These are phyloP conservation scores for Tetragonula clypearis DNA, from an alignment of 1,140 invertebrate species.

Conservation along the genomic window DNA sequence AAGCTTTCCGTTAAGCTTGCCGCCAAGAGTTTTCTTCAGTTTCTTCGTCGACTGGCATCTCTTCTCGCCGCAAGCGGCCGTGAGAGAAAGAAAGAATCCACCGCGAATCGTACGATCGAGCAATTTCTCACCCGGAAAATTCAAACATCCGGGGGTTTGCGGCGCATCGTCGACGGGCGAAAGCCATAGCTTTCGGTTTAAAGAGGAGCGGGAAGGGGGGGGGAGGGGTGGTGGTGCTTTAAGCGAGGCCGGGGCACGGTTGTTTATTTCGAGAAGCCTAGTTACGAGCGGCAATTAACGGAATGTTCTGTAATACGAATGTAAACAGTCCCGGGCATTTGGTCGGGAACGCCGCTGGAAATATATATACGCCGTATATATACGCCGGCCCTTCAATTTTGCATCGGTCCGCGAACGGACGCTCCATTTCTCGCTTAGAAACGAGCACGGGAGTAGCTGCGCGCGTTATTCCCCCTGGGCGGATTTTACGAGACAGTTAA, in stretches of 20 bases:
- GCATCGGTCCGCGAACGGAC: constrained; percentile 10
- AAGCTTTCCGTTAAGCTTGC: too few relatives aligned
- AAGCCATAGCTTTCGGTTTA: neutral
- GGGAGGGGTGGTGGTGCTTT: neutral
- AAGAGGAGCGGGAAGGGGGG: neutral
- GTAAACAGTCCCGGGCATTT: constrained; percentile 49
- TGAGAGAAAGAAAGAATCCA: neutral
- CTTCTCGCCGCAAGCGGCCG: too few relatives aligned
- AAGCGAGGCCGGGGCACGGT: neutral
- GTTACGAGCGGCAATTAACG: constrained; percentile 55
- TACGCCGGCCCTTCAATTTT: constrained; percentile 31
- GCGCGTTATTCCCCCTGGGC: neutral
- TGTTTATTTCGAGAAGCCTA: constrained; percentile 47
- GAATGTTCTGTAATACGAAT: constrained; percentile 47
- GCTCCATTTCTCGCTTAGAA: neutral
- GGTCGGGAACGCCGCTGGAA: neutral
- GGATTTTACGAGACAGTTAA: constrained; percentile 50
- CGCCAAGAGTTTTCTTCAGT: too few relatives aligned
- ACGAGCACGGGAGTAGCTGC: neutral
- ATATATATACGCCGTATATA: neutral
- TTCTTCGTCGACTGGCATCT: too few relatives aligned
- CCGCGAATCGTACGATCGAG: too few relatives aligned
- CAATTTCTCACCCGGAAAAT: neutral
- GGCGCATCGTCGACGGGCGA: neutral
- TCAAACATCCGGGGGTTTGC: too few relatives aligned